phyloP scores from a whole-genome alignment of 53 echinoderm and acorn worm species.

The Astropecten irregularis region DNA sequence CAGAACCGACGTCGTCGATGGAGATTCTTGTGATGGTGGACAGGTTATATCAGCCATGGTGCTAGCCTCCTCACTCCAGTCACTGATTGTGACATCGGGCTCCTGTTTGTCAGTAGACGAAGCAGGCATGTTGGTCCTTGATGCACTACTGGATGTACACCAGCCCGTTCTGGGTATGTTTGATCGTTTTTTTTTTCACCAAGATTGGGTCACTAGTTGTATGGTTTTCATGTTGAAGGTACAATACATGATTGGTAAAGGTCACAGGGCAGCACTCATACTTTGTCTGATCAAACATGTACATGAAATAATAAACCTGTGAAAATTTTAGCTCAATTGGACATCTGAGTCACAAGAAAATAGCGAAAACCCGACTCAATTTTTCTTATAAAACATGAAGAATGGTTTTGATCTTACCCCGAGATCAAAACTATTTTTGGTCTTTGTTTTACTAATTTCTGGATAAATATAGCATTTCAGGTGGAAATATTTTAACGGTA shows the following conservation, averaged over 20 bases:
- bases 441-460: no score
- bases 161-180: slow-evolving; percentile 80
- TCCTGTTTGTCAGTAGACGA: slow-evolving; percentile 32
- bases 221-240: no score
- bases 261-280: no score
- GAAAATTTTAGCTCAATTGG: no score
- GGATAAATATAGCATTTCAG: no score
- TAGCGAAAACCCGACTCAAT: not conserved
- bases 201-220: not conserved
- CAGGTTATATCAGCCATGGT: slow-evolving; percentile 57
- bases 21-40: slow-evolving; percentile 53
- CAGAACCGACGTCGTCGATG: slow-evolving; percentile 13
- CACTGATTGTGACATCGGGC: slow-evolving; percentile 43
- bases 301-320: no score
- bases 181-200: not conserved
- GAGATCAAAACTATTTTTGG: no score
- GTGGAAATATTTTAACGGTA: no score
- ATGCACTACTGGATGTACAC: slow-evolving; percentile 67
- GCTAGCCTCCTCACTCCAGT: slow-evolving; percentile 72
- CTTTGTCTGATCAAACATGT: no score
- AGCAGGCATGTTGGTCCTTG: slow-evolving; percentile 28
- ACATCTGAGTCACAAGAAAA: not conserved
- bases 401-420: no score
- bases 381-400: no score
- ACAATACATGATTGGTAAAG: no score